phyloP scores from a whole-genome alignment of 2,113 vertebrate genomes.

The Excalfactoria chinensis region DNA sequence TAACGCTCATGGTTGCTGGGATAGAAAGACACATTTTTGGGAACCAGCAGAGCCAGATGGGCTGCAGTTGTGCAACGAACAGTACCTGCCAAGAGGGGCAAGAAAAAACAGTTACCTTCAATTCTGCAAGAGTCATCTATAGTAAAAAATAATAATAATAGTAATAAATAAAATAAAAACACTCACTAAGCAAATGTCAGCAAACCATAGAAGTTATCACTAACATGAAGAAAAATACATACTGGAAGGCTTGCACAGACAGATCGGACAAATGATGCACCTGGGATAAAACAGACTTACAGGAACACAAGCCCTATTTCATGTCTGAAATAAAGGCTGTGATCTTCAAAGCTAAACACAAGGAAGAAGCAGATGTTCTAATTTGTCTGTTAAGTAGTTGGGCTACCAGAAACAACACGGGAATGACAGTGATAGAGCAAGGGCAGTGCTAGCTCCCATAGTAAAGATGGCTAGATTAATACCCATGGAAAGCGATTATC shows the following conservation, averaged over 20 bases:
- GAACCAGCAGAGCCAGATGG: slow-evolving; percentile 94
- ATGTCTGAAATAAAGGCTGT: background rate
- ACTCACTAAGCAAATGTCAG: background rate
- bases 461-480: background rate
- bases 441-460: background rate
- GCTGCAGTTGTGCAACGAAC: slow-evolving; percentile 97
- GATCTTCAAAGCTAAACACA: background rate
- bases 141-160: no score
- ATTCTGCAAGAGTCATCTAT: background rate
- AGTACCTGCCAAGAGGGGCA: slow-evolving; percentile 81
- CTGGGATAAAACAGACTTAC: background rate
- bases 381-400: background rate
- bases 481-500: background rate
- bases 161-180: no score
- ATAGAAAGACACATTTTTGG: slow-evolving; percentile 98
- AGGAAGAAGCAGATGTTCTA: background rate
- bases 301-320: background rate
- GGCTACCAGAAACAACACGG: background rate
- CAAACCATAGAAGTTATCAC: background rate
- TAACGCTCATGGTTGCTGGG: slow-evolving; percentile 98
- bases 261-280: background rate
- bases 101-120: background rate
- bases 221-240: background rate
- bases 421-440: background rate
- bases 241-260: background rate